These are phyloP conservation scores for Lateolabrax maculatus DNA, from an alignment of 2,797 vertebrate genomes.

Conservation along the genomic window DNA sequence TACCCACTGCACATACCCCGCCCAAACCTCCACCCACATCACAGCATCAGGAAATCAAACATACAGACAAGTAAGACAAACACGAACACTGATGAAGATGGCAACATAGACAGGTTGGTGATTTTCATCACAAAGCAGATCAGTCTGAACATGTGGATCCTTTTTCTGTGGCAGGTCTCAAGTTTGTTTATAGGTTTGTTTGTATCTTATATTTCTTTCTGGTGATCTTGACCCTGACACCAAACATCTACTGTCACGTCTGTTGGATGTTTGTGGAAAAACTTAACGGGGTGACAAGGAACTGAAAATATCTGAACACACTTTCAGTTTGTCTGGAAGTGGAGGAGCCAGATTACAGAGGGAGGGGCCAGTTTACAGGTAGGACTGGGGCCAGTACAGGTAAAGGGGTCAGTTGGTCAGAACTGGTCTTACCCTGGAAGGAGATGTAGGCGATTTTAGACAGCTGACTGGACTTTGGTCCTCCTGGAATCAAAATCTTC, in stretches of 20 bases:
- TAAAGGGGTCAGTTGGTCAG: not conserved
- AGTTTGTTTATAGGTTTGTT: not conserved
- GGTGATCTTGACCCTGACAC: not conserved
- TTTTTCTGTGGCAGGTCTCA: not conserved
- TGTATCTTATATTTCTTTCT: not conserved
- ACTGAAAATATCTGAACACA: not conserved
- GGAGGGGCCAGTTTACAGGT: not conserved
- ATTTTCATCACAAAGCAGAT: not conserved
- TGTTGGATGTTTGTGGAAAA: not conserved
- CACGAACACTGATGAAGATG: slow-evolving; percentile 5
- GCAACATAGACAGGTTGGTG: not conserved
- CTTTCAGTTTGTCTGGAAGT: not conserved
- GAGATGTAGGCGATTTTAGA: slow-evolving; percentile 82
- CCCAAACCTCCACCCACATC: not conserved
- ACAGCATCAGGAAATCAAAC: not conserved
- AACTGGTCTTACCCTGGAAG: slow-evolving; percentile 81
- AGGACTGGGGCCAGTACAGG: not conserved
- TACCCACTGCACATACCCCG: not conserved
- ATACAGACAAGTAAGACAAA: not conserved
- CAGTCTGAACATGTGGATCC: not conserved
- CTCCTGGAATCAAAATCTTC: slow-evolving; percentile 84
- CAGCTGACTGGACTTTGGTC: slow-evolving; percentile 79
- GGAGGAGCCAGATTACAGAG: not conserved
- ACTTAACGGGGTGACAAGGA: not conserved
- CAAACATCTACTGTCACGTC: not conserved